A percentile compares a stretch with the other conserved stretches of the same genome.
phyloP scores from a whole-genome alignment of 2,888 invertebrate species.

The Aquatica leii region DNA sequence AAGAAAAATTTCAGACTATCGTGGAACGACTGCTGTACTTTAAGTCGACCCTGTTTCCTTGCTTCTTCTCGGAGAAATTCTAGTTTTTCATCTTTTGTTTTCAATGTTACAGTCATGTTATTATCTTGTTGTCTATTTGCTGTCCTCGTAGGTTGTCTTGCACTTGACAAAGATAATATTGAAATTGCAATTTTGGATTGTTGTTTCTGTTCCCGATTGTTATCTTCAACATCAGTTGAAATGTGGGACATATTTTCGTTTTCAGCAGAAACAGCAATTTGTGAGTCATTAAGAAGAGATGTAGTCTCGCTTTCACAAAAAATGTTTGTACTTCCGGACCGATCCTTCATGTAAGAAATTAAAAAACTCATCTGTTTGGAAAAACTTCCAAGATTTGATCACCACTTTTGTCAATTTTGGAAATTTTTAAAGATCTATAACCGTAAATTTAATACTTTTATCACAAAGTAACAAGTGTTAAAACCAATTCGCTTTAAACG shows the following conservation, averaged over 20 bases:
- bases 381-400: background rate
- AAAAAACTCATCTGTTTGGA: slow-evolving; percentile 1
- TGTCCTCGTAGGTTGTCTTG: background rate
- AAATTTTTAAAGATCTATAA: background rate
- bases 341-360: background rate
- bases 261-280: background rate
- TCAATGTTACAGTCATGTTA: background rate
- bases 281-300: slow-evolving; percentile 1
- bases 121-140: background rate
- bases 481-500: too few relatives aligned
- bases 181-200: too few relatives aligned
- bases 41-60: background rate
- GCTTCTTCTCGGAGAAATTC: background rate
- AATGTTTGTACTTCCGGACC: background rate
- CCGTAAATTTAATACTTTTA: too few relatives aligned
- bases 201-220: too few relatives aligned
- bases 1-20: slow-evolving; percentile 1
- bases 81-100: background rate
- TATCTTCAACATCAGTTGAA: too few relatives aligned
- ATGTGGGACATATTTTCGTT: too few relatives aligned
- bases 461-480: too few relatives aligned
- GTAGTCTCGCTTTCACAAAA: background rate
- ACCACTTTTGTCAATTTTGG: background rate
- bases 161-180: background rate
- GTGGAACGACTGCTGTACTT: background rate